Conservation (phyloP, 1,140 invertebrate species). For the Procambarus virginalis region DNA sequence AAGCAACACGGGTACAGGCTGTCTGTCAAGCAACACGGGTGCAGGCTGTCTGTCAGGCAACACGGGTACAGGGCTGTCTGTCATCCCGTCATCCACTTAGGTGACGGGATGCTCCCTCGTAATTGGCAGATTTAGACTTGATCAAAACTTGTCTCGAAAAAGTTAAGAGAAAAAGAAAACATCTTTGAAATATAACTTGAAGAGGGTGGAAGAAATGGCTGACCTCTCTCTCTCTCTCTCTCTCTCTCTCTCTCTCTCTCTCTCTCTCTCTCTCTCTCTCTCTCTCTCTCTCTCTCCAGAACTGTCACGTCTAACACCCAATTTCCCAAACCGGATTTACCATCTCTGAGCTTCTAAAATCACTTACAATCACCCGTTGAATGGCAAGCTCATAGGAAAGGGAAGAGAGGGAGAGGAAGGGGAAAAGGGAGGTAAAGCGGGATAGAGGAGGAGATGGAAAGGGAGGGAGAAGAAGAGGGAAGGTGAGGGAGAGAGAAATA, state of each 20-base stretch:
- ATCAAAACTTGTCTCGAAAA: too few species aligned
- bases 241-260: background rate
- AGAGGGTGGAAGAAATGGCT: too few species aligned
- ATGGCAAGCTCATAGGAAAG: background rate
- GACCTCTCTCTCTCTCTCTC: too few species aligned
- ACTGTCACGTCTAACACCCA: background rate
- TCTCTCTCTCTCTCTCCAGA: background rate
- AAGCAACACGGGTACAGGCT: too few species aligned
- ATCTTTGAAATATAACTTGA: too few species aligned
- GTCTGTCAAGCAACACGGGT: too few species aligned
- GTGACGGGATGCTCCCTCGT: too few species aligned
- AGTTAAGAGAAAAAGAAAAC: too few species aligned
- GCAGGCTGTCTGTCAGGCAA: too few species aligned
- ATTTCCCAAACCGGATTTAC: conserved; percentile 14
- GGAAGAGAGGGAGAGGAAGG: background rate
- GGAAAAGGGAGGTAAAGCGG: background rate
- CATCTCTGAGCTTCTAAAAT: background rate
- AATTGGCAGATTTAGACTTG: too few species aligned
- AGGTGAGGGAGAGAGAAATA: background rate
- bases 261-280: conserved; percentile 2
- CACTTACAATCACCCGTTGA: background rate
- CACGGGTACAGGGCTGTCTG: too few species aligned
- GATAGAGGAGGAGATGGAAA: background rate
- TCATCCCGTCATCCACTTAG: too few species aligned
- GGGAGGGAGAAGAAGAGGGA: background rate